phyloP scores from a whole-genome alignment of 2,797 vertebrate genomes.

The Mionectes olivaceus region DNA sequence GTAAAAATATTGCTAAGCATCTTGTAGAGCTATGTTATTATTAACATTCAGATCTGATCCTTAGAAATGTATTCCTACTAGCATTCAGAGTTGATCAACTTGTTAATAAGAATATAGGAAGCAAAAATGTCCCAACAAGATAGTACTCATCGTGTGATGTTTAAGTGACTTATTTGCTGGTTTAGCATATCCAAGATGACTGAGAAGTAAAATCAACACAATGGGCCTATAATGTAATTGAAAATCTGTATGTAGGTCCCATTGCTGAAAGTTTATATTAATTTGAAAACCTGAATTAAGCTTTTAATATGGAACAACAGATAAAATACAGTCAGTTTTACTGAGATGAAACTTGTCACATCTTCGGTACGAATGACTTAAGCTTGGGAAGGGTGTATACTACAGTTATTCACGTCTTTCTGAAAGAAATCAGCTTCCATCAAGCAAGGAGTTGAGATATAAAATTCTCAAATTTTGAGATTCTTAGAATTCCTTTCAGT shows the following conservation, averaged over 20 bases:
- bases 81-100: not conserved
- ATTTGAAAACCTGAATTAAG: not conserved
- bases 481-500: not conserved
- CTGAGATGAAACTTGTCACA: slow-evolving; percentile 2
- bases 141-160: not conserved
- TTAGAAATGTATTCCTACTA: not conserved
- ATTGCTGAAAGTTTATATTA: not conserved
- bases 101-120: not conserved
- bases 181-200: not conserved
- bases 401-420: not conserved
- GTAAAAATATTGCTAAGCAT: not conserved
- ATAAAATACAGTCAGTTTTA: not conserved
- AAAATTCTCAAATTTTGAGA: not conserved
- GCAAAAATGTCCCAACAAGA: not conserved
- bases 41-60: not conserved
- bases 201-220: not conserved
- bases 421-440: slow-evolving; percentile 31
- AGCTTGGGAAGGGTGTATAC: not conserved
- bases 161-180: not conserved
- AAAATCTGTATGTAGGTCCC: not conserved
- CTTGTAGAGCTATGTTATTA: not conserved
- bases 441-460: not conserved
- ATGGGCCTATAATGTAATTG: not conserved
- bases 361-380: not conserved
- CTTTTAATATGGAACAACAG: not conserved